phyloP scores from a whole-genome alignment of 2,113 vertebrate genomes.

The Cyanocitta stelleri region DNA sequence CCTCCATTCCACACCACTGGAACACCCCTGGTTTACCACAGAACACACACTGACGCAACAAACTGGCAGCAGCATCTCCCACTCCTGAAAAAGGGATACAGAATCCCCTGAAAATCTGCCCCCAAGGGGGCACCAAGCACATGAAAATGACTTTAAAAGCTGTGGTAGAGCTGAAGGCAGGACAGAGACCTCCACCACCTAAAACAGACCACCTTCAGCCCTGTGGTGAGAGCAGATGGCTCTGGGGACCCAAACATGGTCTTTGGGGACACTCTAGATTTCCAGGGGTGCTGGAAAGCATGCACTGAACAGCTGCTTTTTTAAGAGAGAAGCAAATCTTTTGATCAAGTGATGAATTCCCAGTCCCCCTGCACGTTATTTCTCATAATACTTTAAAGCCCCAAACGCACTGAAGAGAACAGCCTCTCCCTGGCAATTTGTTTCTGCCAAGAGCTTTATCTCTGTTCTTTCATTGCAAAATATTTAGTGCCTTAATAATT shows the following conservation, averaged over 20 bases:
- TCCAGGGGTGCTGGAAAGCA: background rate
- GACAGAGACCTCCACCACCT: background rate
- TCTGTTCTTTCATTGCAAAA: background rate
- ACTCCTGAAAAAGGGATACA: background rate
- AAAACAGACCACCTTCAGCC: accelerated
- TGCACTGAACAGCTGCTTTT: background rate
- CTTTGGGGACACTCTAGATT: background rate
- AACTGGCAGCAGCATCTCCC: background rate
- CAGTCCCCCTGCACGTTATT: background rate
- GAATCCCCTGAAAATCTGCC: background rate
- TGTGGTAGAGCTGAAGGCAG: background rate
- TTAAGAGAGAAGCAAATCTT: background rate
- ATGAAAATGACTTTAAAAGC: background rate
- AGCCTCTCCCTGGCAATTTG: background rate
- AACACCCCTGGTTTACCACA: background rate
- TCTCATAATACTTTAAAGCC: background rate
- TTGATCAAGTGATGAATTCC: background rate
- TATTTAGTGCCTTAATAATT: conserved; percentile 55
- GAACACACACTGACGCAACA: accelerated
- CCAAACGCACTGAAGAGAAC: background rate
- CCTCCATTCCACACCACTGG: background rate
- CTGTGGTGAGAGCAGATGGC: accelerated
- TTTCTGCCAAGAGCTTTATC: conserved; percentile 26
- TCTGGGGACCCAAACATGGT: background rate
- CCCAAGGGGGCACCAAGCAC: background rate